Conservation (phyloP, 2,888 invertebrate genomes). For the Ochlodes sylvanus region DNA sequence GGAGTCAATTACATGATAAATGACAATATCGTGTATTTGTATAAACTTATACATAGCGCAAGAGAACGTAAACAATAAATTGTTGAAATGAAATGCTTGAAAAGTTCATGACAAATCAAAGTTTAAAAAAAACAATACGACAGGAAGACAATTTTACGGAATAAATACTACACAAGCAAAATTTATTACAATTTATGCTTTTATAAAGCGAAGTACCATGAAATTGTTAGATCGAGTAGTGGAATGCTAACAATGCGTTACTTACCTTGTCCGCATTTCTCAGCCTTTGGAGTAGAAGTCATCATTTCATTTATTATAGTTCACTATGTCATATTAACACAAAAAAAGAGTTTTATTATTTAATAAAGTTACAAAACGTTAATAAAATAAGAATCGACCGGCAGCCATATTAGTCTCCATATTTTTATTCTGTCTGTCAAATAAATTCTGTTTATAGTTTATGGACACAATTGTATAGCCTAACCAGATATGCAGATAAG, state of each 20-base stretch:
- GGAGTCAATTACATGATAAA: too few species aligned
- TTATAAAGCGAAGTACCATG: conserved; percentile 27
- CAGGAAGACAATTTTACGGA: too few species aligned
- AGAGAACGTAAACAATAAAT: too few species aligned
- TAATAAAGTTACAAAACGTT: conserved; percentile 65
- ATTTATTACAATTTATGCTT: background rate
- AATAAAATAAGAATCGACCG: conserved; percentile 71
- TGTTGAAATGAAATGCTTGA: too few species aligned
- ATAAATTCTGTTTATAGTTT: conserved; percentile 13
- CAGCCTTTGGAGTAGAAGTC: conserved; percentile 83
- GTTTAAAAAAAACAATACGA: too few species aligned
- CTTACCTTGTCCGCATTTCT: conserved; percentile 81
- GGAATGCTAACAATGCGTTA: conserved; percentile 54
- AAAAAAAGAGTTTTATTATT: conserved; percentile 52
- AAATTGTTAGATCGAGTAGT: conserved; percentile 37
- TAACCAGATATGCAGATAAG: background rate
- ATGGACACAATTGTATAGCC: conserved; percentile 6
- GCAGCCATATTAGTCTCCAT: conserved; percentile 76
- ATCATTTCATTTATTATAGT: conserved; percentile 61
- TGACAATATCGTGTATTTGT: too few species aligned
- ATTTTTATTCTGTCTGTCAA: conserved; percentile 43
- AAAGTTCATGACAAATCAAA: too few species aligned
- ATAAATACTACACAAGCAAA: background rate
- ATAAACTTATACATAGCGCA: too few species aligned
- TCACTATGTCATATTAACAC: conserved; percentile 74